Conservation (phyloP, 2,888 invertebrate genomes). For the Blastobasis adustella region DNA sequence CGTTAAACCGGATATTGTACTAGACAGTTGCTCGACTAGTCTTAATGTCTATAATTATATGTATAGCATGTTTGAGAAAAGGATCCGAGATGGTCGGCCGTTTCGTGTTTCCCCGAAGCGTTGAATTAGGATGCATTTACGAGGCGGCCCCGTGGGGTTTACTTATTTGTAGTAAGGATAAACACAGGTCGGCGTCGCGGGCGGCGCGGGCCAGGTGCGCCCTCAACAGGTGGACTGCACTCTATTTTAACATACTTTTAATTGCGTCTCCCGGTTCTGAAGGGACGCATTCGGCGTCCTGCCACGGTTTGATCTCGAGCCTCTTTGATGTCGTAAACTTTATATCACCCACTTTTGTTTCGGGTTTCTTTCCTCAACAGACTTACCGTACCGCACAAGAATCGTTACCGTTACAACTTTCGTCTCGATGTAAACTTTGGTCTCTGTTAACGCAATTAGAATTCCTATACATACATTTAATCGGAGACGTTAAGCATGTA, state of each 20-base stretch:
- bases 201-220: conserved; percentile 50
- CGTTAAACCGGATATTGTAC: conserved; percentile 64
- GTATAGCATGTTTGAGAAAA: conserved; percentile 29
- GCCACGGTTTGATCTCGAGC: too few relatives aligned
- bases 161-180: conserved; percentile 55
- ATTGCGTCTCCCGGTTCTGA: too few relatives aligned
- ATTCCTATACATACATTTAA: too few relatives aligned
- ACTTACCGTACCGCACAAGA: too few relatives aligned
- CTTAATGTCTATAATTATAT: conserved; percentile 40
- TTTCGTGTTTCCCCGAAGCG: conserved; percentile 24
- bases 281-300: too few relatives aligned
- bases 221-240: conserved; percentile 54
- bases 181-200: conserved; percentile 36
- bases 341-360: too few relatives aligned
- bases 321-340: too few relatives aligned
- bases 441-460: too few relatives aligned
- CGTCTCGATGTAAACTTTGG: too few relatives aligned
- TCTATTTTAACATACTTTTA: conserved; percentile 10
- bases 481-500: not conserved
- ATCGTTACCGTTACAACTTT: too few relatives aligned
- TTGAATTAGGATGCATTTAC: conserved; percentile 25
- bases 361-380: too few relatives aligned
- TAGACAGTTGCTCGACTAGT: conserved; percentile 56
- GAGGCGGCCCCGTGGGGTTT: conserved; percentile 44
- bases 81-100: conserved; percentile 20